These are phyloP conservation scores for Suricata suricatta DNA, from an alignment of 2,113 vertebrate genomes.

Conservation along the genomic window DNA sequence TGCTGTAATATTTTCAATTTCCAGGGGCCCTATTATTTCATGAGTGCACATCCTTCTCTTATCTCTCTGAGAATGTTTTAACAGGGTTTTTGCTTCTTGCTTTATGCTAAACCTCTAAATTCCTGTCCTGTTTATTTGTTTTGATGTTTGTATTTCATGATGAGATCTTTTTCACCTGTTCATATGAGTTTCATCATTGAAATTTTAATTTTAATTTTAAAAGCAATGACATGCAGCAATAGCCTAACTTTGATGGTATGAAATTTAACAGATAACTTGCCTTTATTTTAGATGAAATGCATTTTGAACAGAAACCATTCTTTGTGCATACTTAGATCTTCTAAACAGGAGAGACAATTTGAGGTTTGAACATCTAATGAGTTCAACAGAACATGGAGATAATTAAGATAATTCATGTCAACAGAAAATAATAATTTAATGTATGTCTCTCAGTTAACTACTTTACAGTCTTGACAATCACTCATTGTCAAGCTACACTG, in stretches of 20 bases:
- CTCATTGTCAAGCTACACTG: background rate
- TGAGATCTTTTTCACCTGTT: background rate
- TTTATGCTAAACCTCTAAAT: background rate
- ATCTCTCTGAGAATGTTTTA: background rate
- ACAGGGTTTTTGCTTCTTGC: background rate
- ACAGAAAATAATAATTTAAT: constrained; percentile 32
- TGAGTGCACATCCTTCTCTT: background rate
- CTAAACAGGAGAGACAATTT: constrained; percentile 21
- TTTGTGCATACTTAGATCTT: constrained; percentile 39
- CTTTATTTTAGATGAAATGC: constrained; percentile 33
- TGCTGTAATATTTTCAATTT: background rate
- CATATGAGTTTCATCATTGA: background rate
- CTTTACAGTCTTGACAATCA: constrained; percentile 19
- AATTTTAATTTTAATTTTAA: constrained; percentile 46
- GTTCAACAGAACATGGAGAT: background rate
- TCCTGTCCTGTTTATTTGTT: background rate
- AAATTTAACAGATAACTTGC: background rate
- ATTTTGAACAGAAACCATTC: constrained; percentile 44
- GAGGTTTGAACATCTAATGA: constrained; percentile 3
- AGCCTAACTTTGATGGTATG: background rate
- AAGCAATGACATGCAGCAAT: constrained; percentile 8
- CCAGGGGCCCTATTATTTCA: background rate
- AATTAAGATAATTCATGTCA: constrained; percentile 50
- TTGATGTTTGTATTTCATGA: background rate
- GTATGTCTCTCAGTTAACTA: constrained; percentile 54